Percentiles rank a stretch among this genome's conserved stretches.
Evolutionary conservation across 2,113 vertebrate genomes (phyloP).

Genomic region (Balaenoptera acutorostrata): DNA sequence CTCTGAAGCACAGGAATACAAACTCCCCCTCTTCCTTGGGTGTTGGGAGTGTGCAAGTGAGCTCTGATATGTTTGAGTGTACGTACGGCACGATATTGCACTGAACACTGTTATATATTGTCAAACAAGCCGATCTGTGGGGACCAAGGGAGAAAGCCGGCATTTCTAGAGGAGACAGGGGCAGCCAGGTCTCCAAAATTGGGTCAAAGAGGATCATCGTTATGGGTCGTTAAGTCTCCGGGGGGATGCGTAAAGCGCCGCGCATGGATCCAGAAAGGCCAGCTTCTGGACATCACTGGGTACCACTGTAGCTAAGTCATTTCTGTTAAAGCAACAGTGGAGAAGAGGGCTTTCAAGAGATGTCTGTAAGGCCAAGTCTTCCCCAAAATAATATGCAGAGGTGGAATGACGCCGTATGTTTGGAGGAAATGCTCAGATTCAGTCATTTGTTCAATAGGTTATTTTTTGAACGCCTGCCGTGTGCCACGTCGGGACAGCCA

Average conservation of each 20-base stretch:
- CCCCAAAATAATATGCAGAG: neutral
- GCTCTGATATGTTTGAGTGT: neutral
- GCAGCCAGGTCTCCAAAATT: neutral
- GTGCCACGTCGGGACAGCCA: no score
- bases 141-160: neutral
- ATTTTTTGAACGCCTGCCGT: neutral
- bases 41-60: neutral
- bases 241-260: neutral
- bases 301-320: neutral
- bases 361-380: neutral
- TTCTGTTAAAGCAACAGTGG: neutral
- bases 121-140: neutral
- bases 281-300: neutral
- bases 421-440: neutral
- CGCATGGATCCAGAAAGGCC: neutral
- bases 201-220: neutral
- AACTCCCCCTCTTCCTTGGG: neutral
- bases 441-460: neutral
- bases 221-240: neutral
- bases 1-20: neutral
- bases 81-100: fast-evolving
- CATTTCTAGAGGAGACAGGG: neutral
- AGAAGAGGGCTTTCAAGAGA: neutral
- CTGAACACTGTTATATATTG: fast-evolving
- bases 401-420: no score